Evolutionary conservation across 2,888 invertebrate genomes (phyloP).

Genomic region (Polia nebulosa): DNA sequence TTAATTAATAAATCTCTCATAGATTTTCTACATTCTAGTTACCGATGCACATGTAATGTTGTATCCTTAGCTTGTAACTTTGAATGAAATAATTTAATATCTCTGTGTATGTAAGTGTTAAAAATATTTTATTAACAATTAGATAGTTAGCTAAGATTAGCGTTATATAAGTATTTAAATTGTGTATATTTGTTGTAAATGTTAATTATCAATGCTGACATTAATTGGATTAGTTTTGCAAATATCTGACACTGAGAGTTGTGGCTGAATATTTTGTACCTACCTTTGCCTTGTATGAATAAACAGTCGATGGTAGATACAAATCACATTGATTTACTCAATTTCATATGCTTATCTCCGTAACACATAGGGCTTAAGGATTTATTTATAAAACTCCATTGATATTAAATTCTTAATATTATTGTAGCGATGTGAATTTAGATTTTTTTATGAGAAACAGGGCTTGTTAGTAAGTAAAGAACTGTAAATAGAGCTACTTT

Average conservation of each 20-base stretch:
- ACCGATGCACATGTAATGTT: constrained; percentile 73
- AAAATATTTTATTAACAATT: constrained; percentile 73
- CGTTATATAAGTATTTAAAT: constrained; percentile 68
- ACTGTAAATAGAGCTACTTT: constrained; percentile 76
- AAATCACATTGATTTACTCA: constrained; percentile 22
- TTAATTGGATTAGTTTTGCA: constrained; percentile 22
- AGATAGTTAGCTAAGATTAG: constrained; percentile 73
- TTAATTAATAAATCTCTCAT: constrained; percentile 32
- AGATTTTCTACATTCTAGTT: constrained; percentile 53
- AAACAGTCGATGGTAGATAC: constrained; percentile 11
- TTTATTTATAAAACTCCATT: constrained; percentile 23
- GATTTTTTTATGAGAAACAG: constrained; percentile 72
- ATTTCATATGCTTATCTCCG: constrained; percentile 8
- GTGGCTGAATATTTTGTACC: constrained; percentile 32
- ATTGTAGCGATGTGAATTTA: constrained; percentile 39
- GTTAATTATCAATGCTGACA: constrained; percentile 62
- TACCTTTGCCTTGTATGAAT: constrained; percentile 35
- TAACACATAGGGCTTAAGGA: not conserved
- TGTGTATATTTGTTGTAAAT: constrained; percentile 82
- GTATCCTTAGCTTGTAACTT: constrained; percentile 65
- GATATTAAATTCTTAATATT: constrained; percentile 23
- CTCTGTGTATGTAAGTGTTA: constrained; percentile 74
- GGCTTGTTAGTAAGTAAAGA: constrained; percentile 72
- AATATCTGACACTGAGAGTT: constrained; percentile 17
- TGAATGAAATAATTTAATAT: constrained; percentile 78